Evolutionary conservation across 2,888 invertebrate species (phyloP), one percentile per base, ranked within the genome.

Genomic region (Xestia rhomboidea): DNA sequence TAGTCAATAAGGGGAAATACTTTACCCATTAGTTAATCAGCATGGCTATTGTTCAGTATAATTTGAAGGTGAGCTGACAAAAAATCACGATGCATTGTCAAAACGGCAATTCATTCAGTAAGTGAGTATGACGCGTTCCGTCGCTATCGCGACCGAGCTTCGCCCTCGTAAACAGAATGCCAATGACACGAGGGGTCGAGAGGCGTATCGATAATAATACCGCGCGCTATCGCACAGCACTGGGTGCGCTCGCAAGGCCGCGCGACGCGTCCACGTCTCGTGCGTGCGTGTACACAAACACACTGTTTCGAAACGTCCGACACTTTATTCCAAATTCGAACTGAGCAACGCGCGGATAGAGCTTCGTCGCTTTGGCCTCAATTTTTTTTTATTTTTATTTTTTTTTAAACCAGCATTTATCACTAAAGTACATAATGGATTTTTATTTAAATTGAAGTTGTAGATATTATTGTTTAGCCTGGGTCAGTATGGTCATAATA

Each of bases 161-260:
- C 93, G 93, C 92, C 92, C 92, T 90, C 92, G 94, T 96, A 95
- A 95, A 95, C 95, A 94, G 89, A 94, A 92, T 95, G 95, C 95
- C 96, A 96, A 95, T 96, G 96, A 96, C 96, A 95, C 93, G 91
- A 92, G 92, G 93, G 93, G 93, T 93, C 93, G 92, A 85, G 87
- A 87, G 89, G 87, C 89, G 90, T 95, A 95, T 96, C 96, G 96
- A 96, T 96, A 96, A 91, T 90, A 90, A 90, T 91, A 92, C 90
- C 89, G 91, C 88, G 84, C 88, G 88, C 87, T 93, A 93, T 93
- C 94, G 92, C 92, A 85, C 96, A 95, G 84, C 96, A 95, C 96
- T 96, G 93, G 92, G 87, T 91, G 92, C 91, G 90, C 91, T 90
- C 86, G 93, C 96, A 96, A 96, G 96, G 96, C 96, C 96, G 95